Evolutionary conservation across 2,113 vertebrate species (phyloP).

Genomic region (Nothocercus nigrocapillus): DNA sequence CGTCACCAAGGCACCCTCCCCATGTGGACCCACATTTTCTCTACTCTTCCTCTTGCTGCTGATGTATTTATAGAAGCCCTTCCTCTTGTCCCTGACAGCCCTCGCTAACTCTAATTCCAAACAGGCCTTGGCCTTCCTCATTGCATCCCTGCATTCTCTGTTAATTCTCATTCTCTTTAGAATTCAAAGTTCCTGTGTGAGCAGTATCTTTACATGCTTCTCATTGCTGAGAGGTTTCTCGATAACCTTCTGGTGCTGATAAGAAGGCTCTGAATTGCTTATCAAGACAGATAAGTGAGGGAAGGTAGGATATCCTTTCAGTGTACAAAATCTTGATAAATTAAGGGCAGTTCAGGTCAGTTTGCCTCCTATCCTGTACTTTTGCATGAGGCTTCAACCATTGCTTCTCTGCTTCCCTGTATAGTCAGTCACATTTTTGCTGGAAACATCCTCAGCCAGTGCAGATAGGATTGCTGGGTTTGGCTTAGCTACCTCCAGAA

Average conservation of each 20-base stretch:
- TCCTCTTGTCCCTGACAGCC: no score
- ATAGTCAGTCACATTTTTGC: neutral
- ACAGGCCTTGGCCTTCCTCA: no score
- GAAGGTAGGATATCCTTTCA: neutral
- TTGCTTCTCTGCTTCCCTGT: neutral
- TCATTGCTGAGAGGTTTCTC: neutral
- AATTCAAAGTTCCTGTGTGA: neutral
- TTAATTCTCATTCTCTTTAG: neutral
- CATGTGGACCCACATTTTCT: no score
- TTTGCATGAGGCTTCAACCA: neutral
- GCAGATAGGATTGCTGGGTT: slow-evolving; percentile 7
- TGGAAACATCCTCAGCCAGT: neutral
- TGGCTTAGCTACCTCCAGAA: slow-evolving; percentile 27
- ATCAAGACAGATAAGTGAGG: neutral
- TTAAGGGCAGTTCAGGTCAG: neutral
- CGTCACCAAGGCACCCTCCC: no score
- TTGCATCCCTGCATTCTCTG: no score
- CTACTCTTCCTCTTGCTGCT: no score
- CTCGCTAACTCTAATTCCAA: no score
- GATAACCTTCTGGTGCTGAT: neutral
- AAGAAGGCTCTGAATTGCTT: neutral
- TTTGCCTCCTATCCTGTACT: neutral
- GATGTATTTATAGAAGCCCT: no score
- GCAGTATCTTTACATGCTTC: neutral
- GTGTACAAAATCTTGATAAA: neutral